A percentile compares a stretch with the other conserved stretches of the same genome.
These are phyloP conservation scores for Orthonevra nobilis DNA, from an alignment of 2,888 invertebrate genomes.

Conservation along the genomic window DNA sequence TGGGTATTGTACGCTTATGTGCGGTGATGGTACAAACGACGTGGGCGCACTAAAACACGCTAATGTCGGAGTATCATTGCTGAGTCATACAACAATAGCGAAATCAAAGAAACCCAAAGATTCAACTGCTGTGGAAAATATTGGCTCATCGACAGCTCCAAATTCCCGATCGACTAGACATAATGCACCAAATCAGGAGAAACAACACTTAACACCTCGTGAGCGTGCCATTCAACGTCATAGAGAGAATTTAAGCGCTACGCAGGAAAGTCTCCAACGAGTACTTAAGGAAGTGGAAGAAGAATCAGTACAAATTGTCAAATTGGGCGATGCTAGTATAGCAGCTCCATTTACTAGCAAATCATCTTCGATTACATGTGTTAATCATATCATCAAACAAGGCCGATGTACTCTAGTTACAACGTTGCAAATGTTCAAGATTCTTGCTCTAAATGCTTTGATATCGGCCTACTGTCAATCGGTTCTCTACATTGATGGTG, in stretches of 20 bases:
- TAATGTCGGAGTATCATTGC: constrained; percentile 95
- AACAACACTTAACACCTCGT: constrained; percentile 75
- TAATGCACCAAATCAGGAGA: constrained; percentile 70
- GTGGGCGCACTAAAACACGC: constrained; percentile 99
- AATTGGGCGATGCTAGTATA: constrained; percentile 98
- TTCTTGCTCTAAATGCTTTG: constrained; percentile 97
- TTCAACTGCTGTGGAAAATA: constrained; percentile 19
- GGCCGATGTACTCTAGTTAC: constrained; percentile 99
- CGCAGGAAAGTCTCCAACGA: constrained; percentile 77
- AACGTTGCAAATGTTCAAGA: constrained; percentile 99
- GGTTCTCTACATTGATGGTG: constrained; percentile 97
- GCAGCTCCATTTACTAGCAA: constrained; percentile 99
- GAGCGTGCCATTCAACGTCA: constrained; percentile 77
- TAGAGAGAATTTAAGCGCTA: constrained; percentile 76
- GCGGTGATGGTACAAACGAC: constrained; percentile 99
- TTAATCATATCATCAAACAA: constrained; percentile 99
- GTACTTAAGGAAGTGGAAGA: constrained; percentile 93
- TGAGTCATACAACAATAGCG: constrained; percentile 88
- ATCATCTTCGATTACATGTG: constrained; percentile 96
- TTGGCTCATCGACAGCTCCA: background rate
- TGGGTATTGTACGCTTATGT: constrained; percentile 97
- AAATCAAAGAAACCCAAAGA: constrained; percentile 75
- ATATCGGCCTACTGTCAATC: constrained; percentile 99
- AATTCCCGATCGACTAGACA: constrained; percentile 43
- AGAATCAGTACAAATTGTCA: constrained; percentile 93